phyloP scores from a whole-genome alignment of 2,797 vertebrate species.

The Graptemys geographica region DNA sequence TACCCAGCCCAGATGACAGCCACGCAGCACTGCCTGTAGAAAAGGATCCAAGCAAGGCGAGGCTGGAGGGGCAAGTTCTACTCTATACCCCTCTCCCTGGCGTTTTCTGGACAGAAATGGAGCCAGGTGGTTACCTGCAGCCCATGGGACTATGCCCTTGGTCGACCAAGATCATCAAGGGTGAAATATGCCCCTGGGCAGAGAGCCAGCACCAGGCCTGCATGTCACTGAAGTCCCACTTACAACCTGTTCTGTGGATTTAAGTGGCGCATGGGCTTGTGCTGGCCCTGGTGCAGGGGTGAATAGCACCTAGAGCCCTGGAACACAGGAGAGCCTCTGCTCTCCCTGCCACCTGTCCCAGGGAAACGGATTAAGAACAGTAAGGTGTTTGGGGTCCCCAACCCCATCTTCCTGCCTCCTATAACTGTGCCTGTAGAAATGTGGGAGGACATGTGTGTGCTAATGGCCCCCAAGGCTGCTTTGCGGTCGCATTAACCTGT shows the following conservation, averaged over 20 bases:
- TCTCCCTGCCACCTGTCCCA: background rate
- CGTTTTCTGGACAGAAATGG: background rate
- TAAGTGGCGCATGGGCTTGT: background rate
- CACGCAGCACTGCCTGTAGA: background rate
- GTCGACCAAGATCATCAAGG: background rate
- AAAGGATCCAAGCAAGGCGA: background rate
- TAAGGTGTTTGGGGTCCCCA: background rate
- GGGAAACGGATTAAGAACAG: background rate
- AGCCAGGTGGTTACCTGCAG: accelerated
- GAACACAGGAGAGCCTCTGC: background rate
- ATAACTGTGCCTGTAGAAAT: background rate
- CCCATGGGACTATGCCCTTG: background rate
- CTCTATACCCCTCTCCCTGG: background rate
- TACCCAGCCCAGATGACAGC: background rate
- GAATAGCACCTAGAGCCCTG: background rate
- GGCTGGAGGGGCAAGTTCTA: background rate
- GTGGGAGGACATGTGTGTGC: background rate
- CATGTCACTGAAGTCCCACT: background rate
- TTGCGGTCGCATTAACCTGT: background rate
- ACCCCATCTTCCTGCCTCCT: background rate
- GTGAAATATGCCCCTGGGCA: background rate
- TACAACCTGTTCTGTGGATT: background rate
- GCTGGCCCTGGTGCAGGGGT: background rate
- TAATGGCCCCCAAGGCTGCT: constrained; percentile 27
- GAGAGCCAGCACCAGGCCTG: background rate